These are phyloP conservation scores for Autographa gamma DNA, from an alignment of 2,888 invertebrate genomes.

Conservation along the genomic window DNA sequence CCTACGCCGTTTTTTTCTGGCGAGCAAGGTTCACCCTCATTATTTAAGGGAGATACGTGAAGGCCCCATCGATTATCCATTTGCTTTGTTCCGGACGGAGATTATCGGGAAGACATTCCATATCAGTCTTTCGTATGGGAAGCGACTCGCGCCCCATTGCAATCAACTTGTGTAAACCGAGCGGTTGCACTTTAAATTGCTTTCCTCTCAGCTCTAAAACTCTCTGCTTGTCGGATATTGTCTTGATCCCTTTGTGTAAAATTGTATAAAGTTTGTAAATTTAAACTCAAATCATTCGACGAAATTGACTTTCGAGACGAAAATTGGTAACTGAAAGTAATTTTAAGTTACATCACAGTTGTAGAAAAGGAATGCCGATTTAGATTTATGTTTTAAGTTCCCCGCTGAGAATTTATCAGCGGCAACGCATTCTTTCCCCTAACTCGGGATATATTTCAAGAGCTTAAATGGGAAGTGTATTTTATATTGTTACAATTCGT, in stretches of 20 bases:
- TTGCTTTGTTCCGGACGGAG: slow-evolving; percentile 65
- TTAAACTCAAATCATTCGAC: slow-evolving; percentile 61
- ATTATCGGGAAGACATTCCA: slow-evolving; percentile 60
- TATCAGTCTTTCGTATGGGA: slow-evolving; percentile 34
- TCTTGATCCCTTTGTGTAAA: slow-evolving; percentile 68
- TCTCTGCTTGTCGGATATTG: slow-evolving; percentile 59
- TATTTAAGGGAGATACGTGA: slow-evolving; percentile 72
- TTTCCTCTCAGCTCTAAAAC: slow-evolving; percentile 62
- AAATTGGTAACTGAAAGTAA: slow-evolving; percentile 62
- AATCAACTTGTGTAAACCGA: slow-evolving; percentile 61
- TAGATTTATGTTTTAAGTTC: slow-evolving; percentile 47
- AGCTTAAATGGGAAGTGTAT: not conserved
- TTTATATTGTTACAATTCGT: not conserved
- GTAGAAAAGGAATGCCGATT: slow-evolving; percentile 51
- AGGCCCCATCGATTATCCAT: slow-evolving; percentile 75
- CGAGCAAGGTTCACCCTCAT: slow-evolving; percentile 54
- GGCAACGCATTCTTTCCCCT: slow-evolving; percentile 26
- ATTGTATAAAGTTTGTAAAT: slow-evolving; percentile 67
- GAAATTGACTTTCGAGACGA: slow-evolving; percentile 64
- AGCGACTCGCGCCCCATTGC: slow-evolving; percentile 45
- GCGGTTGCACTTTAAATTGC: slow-evolving; percentile 69
- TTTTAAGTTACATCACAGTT: slow-evolving; percentile 56
- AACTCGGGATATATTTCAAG: slow-evolving; percentile 14
- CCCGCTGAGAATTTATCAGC: slow-evolving; percentile 30
- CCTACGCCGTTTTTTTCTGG: slow-evolving; percentile 51